These are phyloP conservation scores for Rissa tridactyla DNA, from an alignment of 2,113 vertebrate genomes.

Conservation along the genomic window DNA sequence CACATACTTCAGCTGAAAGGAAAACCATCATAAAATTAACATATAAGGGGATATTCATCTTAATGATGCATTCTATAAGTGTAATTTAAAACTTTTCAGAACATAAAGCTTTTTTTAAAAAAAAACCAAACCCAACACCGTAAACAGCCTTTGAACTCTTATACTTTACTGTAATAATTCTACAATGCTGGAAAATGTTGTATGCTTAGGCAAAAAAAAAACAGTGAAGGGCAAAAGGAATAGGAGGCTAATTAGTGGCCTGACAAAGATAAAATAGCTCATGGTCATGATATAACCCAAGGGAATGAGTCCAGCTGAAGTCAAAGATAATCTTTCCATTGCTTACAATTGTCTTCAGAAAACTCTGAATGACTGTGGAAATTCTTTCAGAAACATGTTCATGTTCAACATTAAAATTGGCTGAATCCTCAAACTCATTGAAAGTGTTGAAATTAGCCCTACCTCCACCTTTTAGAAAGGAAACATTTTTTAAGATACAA, in stretches of 20 bases:
- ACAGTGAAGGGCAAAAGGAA: background rate
- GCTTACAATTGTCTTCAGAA: background rate
- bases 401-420: background rate
- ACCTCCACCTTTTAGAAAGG: background rate
- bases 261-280: conserved; percentile 4
- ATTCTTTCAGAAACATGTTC: background rate
- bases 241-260: background rate
- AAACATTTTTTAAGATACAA: background rate
- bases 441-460: background rate
- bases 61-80: background rate
- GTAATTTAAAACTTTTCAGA: background rate
- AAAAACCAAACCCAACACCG: too few species aligned
- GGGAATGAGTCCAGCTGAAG: background rate
- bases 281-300: background rate
- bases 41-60: background rate
- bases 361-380: background rate
- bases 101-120: background rate
- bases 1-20: background rate
- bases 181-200: background rate
- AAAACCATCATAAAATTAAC: background rate
- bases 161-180: background rate
- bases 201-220: background rate
- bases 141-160: background rate
- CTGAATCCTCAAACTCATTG: background rate
- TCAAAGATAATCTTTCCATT: conserved; percentile 3